These are phyloP conservation scores for Heliconius congener DNA, from an alignment of 1,140 invertebrate species.

Conservation along the genomic window DNA sequence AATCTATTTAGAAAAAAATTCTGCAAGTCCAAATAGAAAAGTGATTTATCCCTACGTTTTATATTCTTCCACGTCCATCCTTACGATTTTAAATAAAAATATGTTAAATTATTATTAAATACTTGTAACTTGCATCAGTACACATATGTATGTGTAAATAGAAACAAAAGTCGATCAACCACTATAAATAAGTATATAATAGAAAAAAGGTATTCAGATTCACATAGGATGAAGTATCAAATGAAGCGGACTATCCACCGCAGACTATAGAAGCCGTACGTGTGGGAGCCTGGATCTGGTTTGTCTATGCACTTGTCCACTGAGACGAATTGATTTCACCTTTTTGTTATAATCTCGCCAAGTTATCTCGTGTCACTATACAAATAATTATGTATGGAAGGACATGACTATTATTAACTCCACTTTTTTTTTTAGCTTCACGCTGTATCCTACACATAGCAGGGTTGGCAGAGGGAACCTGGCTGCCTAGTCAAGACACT, in stretches of 20 bases:
- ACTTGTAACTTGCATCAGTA: not conserved
- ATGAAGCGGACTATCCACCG: slow-evolving; percentile 75
- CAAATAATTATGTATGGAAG: not conserved
- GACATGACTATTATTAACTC: not conserved
- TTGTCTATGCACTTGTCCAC: slow-evolving; percentile 61
- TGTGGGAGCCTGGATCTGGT: slow-evolving; percentile 73
- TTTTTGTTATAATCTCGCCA: slow-evolving; percentile 47
- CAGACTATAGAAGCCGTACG: slow-evolving; percentile 70
- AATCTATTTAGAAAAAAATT: not conserved
- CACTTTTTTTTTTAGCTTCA: not conserved
- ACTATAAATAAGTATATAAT: slow-evolving; percentile 31
- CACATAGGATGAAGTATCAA: slow-evolving; percentile 54
- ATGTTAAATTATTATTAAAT: no score
- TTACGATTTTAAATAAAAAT: no score
- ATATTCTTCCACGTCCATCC: no score
- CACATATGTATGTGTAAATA: not conserved
- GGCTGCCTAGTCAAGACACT: no score
- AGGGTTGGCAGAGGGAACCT: no score
- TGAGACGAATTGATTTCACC: slow-evolving; percentile 47
- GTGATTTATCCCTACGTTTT: not conserved
- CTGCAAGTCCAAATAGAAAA: not conserved
- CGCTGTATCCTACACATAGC: no score
- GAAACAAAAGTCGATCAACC: slow-evolving; percentile 2
- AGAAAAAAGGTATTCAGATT: slow-evolving; percentile 36
- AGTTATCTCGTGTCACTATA: slow-evolving; percentile 6